Conservation (phyloP, 2,113 vertebrate species). For the Odontesthes bonariensis region DNA sequence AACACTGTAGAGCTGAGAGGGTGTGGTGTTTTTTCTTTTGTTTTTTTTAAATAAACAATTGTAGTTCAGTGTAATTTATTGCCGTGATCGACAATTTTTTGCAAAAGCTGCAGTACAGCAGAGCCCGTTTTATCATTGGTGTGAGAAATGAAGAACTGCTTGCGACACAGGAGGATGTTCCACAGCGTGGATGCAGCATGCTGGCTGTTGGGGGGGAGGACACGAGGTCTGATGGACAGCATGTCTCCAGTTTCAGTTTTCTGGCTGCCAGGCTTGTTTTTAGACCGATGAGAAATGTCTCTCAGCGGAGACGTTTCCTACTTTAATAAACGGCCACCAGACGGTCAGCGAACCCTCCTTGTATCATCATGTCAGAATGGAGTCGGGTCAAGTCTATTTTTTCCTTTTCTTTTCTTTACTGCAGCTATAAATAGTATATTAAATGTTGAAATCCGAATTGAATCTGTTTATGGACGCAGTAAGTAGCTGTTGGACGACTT, state of each 20-base stretch:
- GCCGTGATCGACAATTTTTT: conserved; percentile 9
- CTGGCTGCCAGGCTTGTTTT: conserved; percentile 20
- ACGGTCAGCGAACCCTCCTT: conserved; percentile 7
- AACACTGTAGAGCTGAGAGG: conserved; percentile 8
- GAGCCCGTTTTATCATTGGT: background rate
- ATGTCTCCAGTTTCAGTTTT: conserved; percentile 17
- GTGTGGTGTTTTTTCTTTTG: background rate
- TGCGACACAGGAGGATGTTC: background rate
- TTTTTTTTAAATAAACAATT: conserved; percentile 3
- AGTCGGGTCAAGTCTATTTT: background rate
- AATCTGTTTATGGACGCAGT: background rate
- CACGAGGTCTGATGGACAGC: background rate
- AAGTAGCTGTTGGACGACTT: background rate
- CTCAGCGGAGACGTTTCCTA: conserved; percentile 20
- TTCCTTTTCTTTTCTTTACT: background rate
- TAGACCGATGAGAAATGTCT: conserved; percentile 21
- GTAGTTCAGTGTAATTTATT: conserved; percentile 25
- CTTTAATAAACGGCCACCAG: background rate
- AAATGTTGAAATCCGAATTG: background rate
- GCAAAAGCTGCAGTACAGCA: background rate
- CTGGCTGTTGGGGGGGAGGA: background rate
- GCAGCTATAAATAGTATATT: background rate
- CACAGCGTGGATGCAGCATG: background rate
- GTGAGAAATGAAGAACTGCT: background rate
- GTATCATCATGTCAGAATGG: background rate